Conservation (phyloP, 2,797 vertebrate genomes). For the Morelia viridis region DNA sequence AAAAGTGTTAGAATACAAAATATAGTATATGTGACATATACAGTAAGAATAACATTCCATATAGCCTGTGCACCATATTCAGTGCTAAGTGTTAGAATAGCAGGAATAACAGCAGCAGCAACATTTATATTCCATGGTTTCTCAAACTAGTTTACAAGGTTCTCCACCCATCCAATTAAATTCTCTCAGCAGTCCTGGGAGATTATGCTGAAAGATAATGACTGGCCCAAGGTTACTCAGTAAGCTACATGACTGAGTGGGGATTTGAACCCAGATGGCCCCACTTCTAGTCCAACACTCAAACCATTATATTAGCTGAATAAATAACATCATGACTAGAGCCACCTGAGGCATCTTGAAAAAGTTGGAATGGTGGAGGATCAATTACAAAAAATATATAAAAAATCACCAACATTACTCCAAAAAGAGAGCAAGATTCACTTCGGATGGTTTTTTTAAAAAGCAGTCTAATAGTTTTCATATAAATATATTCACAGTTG, state of each 20-base stretch:
- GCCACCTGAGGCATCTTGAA: background rate
- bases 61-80: background rate
- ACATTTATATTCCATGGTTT: background rate
- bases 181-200: background rate
- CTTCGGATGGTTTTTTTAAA: constrained; percentile 14
- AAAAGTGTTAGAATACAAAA: background rate
- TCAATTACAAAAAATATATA: background rate
- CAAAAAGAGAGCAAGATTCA: background rate
- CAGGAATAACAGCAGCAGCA: background rate
- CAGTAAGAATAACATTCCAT: background rate
- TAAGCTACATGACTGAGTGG: background rate
- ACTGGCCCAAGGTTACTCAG: background rate
- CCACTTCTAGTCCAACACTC: background rate
- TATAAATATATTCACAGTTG: constrained; percentile 63
- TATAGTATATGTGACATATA: background rate
- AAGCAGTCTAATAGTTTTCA: constrained; percentile 50
- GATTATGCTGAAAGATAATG: background rate
- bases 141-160: background rate
- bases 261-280: background rate
- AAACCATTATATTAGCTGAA: background rate
- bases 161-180: background rate
- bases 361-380: background rate
- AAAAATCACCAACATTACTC: constrained; percentile 26
- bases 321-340: background rate
- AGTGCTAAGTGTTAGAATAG: background rate